Conservation (phyloP, 2,888 invertebrate species). For the Pocota personata region DNA sequence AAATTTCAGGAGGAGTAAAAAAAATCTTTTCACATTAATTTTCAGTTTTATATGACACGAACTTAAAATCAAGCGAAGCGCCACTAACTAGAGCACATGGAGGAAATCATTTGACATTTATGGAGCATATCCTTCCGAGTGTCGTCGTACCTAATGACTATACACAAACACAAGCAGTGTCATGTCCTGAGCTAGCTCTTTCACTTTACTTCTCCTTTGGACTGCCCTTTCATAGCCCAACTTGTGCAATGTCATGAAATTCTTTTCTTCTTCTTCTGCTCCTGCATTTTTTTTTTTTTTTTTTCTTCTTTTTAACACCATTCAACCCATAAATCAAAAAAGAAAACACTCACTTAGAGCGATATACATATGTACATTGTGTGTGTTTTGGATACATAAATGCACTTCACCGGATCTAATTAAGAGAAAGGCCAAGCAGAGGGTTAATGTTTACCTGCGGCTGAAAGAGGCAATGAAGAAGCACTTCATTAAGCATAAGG, state of each 20-base stretch:
- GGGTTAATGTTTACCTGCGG: constrained; percentile 66
- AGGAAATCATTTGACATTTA: constrained; percentile 72
- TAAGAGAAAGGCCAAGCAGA: constrained; percentile 63
- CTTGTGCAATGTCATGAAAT: constrained; percentile 34
- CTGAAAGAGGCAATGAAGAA: constrained; percentile 62
- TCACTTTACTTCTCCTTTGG: constrained; percentile 20
- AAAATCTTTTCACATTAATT: constrained; percentile 18
- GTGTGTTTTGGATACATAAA: constrained; percentile 39
- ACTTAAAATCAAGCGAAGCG: constrained; percentile 40
- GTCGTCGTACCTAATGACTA: constrained; percentile 19
- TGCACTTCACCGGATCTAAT: constrained; percentile 63
- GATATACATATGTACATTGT: constrained; percentile 1
- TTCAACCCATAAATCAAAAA: constrained; percentile 44
- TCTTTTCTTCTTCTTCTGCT: not conserved
- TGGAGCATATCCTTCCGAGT: constrained; percentile 65
- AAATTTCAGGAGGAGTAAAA: not conserved
- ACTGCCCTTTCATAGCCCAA: constrained; percentile 33
- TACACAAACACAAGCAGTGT: constrained; percentile 22
- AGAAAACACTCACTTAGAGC: constrained; percentile 42
- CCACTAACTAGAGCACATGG: constrained; percentile 33
- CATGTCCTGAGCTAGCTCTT: constrained; percentile 20
- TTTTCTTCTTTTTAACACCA: constrained; percentile 21
- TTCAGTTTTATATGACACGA: constrained; percentile 35
- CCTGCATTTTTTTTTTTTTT: not conserved
- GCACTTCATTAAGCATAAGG: constrained; percentile 64